These are phyloP conservation scores for Rhabdomys dilectus DNA, from an alignment of 2,113 vertebrate species.

Conservation along the genomic window DNA sequence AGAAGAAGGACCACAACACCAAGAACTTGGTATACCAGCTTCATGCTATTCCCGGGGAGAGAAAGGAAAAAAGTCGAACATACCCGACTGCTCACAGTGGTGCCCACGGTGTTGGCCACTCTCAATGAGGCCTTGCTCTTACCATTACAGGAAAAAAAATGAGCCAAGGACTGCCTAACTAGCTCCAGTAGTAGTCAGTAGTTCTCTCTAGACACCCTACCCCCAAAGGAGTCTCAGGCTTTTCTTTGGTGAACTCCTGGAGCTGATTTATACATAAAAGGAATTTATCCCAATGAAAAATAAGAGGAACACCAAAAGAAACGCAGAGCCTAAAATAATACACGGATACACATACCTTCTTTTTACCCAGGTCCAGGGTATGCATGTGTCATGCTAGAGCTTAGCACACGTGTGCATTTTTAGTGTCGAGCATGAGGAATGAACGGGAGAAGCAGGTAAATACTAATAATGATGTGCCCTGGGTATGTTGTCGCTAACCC, in stretches of 20 bases:
- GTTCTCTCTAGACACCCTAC: background rate
- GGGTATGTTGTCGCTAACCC: background rate
- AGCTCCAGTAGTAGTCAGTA: background rate
- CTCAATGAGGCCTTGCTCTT: background rate
- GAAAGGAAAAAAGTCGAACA: background rate
- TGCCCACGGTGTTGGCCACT: background rate
- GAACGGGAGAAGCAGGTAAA: background rate
- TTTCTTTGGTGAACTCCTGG: background rate
- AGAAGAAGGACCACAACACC: constrained; percentile 67
- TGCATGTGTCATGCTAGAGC: background rate
- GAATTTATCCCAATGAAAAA: background rate
- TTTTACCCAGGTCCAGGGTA: background rate
- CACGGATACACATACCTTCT: background rate
- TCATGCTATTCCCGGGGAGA: constrained; percentile 79
- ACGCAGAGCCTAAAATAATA: background rate
- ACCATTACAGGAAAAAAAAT: background rate
- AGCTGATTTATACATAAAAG: background rate
- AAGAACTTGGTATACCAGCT: constrained; percentile 18
- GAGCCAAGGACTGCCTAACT: background rate
- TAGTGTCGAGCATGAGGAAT: background rate
- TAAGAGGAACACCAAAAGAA: constrained; percentile 15
- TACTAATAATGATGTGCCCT: background rate
- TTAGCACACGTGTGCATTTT: constrained; percentile 29
- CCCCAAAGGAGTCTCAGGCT: background rate
- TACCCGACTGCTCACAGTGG: background rate